phyloP scores from a whole-genome alignment of 1,140 invertebrate species.

The Penaeus japonicus region DNA sequence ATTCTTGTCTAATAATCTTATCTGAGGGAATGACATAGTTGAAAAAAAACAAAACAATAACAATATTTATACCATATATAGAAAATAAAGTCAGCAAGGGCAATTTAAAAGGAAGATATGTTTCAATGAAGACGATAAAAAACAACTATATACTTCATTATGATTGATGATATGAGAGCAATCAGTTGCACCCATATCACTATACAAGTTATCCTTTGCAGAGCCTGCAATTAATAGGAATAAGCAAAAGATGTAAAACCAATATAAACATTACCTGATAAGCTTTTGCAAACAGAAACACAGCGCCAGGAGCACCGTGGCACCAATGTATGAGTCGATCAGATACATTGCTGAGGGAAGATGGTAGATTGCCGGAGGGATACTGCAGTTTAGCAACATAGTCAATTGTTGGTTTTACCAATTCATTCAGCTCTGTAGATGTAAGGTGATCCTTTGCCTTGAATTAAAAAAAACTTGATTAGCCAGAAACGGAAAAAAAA shows the following conservation, averaged over 20 bases:
- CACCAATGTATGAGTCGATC: slow-evolving; percentile 94
- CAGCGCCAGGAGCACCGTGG: slow-evolving; percentile 90
- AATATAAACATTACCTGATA: slow-evolving; percentile 71
- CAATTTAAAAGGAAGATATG: no score
- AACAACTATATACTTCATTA: no score
- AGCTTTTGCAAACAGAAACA: slow-evolving; percentile 78
- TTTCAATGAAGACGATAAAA: no score
- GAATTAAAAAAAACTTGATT: background rate
- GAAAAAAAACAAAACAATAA: no score
- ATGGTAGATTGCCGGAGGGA: slow-evolving; percentile 86
- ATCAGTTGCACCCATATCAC: no score
- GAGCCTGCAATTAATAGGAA: background rate
- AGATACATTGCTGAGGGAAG: slow-evolving; percentile 75
- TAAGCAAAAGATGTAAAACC: background rate
- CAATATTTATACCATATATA: no score
- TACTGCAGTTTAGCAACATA: slow-evolving; percentile 71
- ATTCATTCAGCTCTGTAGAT: slow-evolving; percentile 66
- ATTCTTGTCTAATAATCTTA: no score
- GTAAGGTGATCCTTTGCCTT: slow-evolving; percentile 69
- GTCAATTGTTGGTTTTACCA: slow-evolving; percentile 72
- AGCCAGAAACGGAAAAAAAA: slow-evolving; percentile 18
- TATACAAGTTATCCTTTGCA: background rate
- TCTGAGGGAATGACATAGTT: no score
- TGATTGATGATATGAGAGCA: no score
- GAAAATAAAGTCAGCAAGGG: no score